Evolutionary conservation across 1,140 invertebrate species (phyloP).

Genomic region (Diploscapter pachys): DNA sequence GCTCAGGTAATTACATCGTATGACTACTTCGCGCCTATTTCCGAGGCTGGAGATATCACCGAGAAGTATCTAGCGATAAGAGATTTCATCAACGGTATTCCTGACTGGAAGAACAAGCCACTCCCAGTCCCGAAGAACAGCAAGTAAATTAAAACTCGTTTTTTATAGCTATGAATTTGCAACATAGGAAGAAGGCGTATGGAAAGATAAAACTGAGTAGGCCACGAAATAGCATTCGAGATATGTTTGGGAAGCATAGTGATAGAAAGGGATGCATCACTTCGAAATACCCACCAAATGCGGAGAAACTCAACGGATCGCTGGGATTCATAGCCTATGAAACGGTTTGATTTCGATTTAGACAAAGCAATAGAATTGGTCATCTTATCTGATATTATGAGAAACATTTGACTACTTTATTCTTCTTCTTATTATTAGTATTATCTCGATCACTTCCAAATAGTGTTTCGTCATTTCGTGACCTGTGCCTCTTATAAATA

Average conservation of each 20-base stretch:
- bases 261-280: too few relatives aligned
- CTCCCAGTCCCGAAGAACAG: conserved; percentile 2
- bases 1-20: conserved; percentile 13
- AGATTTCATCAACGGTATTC: conserved; percentile 8
- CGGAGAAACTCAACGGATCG: too few relatives aligned
- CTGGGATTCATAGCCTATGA: too few relatives aligned
- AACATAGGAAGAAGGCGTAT: not conserved
- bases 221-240: too few relatives aligned
- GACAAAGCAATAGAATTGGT: too few relatives aligned
- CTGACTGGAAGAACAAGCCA: conserved; percentile 22
- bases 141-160: not conserved
- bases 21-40: conserved; percentile 28
- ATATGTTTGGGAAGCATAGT: too few relatives aligned
- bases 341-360: too few relatives aligned
- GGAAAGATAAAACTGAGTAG: not conserved
- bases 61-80: conserved; percentile 5
- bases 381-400: not conserved
- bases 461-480: not conserved
- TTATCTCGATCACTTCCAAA: not conserved
- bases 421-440: not conserved
- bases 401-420: conserved; percentile 11
- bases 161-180: not conserved
- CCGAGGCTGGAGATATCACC: conserved; percentile 12
- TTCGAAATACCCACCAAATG: too few relatives aligned
- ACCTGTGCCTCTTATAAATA: too few relatives aligned